Evolutionary conservation across 1,140 invertebrate genomes (phyloP).

Genomic region (Lamellibrachia luymesi): DNA sequence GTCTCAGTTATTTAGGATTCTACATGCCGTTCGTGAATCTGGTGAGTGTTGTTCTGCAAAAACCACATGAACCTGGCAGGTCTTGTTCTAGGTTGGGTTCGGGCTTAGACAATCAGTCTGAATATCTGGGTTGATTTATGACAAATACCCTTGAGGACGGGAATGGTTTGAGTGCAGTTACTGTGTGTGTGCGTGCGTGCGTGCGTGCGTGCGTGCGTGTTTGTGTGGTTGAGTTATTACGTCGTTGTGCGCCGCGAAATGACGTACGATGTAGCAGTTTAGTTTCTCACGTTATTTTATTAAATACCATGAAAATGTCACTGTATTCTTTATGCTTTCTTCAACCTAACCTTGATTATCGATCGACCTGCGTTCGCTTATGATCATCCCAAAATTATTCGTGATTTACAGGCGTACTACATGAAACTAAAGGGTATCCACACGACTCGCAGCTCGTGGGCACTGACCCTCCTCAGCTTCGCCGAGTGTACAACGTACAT

Average conservation of each 20-base stretch:
- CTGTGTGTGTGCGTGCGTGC: background rate
- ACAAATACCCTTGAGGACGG: too few relatives aligned
- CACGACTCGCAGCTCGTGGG: constrained; percentile 25
- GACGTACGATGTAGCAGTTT: background rate
- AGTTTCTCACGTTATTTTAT: background rate
- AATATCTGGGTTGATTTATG: too few relatives aligned
- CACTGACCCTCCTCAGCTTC: constrained; percentile 30
- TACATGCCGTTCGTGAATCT: constrained; percentile 36
- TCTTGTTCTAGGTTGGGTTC: too few relatives aligned
- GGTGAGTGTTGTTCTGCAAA: constrained; percentile 20
- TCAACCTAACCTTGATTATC: background rate
- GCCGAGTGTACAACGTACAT: constrained; percentile 33
- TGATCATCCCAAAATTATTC: background rate
- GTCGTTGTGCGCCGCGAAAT: background rate
- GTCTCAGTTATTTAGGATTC: constrained; percentile 31
- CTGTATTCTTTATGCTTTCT: background rate
- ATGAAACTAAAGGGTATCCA: constrained; percentile 30
- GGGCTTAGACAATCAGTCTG: too few relatives aligned
- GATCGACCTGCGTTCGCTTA: background rate
- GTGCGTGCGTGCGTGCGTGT: background rate
- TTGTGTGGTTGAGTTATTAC: background rate
- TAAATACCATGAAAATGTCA: background rate
- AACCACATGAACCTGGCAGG: too few relatives aligned
- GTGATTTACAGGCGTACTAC: constrained; percentile 28
- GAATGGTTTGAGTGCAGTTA: background rate